phyloP scores from a whole-genome alignment of 2,113 vertebrate genomes.

The Gambusia affinis region DNA sequence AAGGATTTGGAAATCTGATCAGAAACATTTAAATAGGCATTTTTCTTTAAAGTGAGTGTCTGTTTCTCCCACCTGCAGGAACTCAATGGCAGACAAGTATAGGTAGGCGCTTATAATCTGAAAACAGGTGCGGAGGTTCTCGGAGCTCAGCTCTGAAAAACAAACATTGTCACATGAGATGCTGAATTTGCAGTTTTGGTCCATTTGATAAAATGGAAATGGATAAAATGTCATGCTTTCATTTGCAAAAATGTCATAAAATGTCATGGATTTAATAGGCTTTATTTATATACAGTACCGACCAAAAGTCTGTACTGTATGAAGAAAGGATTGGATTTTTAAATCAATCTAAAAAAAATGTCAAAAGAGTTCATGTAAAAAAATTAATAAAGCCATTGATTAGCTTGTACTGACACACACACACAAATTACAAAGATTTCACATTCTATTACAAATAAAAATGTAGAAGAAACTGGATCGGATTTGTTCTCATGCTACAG shows the following conservation, averaged over 20 bases:
- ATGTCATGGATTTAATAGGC: too few relatives aligned
- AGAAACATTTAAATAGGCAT: neutral
- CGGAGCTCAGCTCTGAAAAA: constrained; percentile 91
- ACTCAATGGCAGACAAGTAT: constrained; percentile 91
- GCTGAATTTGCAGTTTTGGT: neutral
- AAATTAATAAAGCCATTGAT: too few relatives aligned
- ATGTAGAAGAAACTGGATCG: too few relatives aligned
- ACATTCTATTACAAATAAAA: too few relatives aligned
- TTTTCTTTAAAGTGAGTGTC: neutral
- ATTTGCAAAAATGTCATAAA: too few relatives aligned
- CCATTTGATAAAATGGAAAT: too few relatives aligned
- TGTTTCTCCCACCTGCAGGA: constrained; percentile 88
- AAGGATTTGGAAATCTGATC: neutral
- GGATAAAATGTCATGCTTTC: too few relatives aligned
- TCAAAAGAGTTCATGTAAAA: neutral
- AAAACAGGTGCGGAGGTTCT: constrained; percentile 94
- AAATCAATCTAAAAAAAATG: neutral
- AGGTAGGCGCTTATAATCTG: constrained; percentile 96
- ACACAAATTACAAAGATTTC: too few relatives aligned
- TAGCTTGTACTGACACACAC: too few relatives aligned
- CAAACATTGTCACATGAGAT: constrained; percentile 50
- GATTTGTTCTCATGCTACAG: neutral
- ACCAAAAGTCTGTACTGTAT: neutral
- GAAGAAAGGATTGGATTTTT: neutral
- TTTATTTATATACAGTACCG: too few relatives aligned